Evolutionary conservation across 1,140 invertebrate species (phyloP).

Genomic region (Harlomillsia oculata): DNA sequence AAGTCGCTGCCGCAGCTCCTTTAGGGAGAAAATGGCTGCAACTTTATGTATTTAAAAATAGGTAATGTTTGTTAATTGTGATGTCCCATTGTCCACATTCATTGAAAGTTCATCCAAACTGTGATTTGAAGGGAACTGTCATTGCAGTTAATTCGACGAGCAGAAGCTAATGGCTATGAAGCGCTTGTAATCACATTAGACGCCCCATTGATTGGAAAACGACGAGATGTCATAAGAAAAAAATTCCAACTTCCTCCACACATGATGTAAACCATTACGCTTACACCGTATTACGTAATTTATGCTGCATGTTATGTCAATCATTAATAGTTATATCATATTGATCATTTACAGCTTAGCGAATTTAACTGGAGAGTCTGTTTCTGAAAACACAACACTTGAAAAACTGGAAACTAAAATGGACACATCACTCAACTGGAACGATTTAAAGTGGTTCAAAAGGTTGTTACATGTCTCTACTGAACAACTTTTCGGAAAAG

Average conservation of each 20-base stretch:
- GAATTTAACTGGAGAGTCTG: too few relatives aligned
- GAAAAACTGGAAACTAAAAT: too few relatives aligned
- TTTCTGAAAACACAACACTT: too few relatives aligned
- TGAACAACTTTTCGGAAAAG: too few relatives aligned
- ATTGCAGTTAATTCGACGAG: constrained; percentile 10
- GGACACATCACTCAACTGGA: constrained; percentile 68
- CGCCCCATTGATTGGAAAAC: constrained; percentile 70
- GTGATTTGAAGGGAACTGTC: not conserved
- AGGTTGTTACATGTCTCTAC: too few relatives aligned
- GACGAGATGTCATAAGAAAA: constrained; percentile 70
- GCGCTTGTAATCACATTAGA: constrained; percentile 85
- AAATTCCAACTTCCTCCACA: constrained; percentile 69
- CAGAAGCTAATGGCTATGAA: constrained; percentile 55
- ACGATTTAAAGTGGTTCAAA: constrained; percentile 74
- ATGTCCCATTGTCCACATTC: not conserved
- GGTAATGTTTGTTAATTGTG: constrained; percentile 45
- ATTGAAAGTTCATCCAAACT: not conserved
- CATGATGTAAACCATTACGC: not conserved
- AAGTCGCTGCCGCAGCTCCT: constrained; percentile 67
- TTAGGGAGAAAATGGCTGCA: constrained; percentile 76
- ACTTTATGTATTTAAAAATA: constrained; percentile 77
- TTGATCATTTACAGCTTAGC: too few relatives aligned
- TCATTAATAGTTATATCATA: too few relatives aligned
- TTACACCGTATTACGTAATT: too few relatives aligned
- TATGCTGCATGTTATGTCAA: too few relatives aligned